phyloP scores from a whole-genome alignment of 2,888 invertebrate species.

The Habrosyne pyritoides region DNA sequence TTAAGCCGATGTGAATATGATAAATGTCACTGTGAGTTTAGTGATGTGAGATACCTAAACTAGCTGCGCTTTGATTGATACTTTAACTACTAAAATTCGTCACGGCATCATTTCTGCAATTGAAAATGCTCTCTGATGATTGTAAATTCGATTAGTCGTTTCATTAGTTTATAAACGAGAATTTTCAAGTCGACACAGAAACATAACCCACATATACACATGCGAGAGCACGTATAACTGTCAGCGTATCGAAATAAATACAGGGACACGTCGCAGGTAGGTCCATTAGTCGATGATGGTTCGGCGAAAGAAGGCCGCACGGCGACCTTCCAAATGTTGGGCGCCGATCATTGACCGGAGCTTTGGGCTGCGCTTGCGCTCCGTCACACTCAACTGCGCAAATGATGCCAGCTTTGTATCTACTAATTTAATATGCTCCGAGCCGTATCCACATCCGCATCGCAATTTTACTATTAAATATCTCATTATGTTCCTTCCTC shows the following conservation, averaged over 20 bases:
- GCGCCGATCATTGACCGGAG: conserved; percentile 73
- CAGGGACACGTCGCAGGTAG: conserved; percentile 64
- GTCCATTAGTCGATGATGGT: conserved; percentile 57
- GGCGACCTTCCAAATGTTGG: conserved; percentile 78
- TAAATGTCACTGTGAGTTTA: conserved; percentile 71
- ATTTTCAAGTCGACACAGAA: conserved; percentile 72
- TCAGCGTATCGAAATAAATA: conserved; percentile 75
- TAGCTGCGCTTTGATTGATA: conserved; percentile 39
- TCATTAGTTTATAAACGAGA: conserved; percentile 60
- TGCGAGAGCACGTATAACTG: conserved; percentile 79
- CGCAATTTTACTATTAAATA: conserved; percentile 34
- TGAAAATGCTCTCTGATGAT: conserved; percentile 48
- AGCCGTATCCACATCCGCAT: conserved; percentile 35
- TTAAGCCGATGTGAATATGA: conserved; percentile 67
- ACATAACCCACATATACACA: conserved; percentile 76
- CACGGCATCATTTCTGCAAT: conserved; percentile 55
- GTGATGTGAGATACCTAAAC: conserved; percentile 44
- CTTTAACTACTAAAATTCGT: conserved; percentile 42
- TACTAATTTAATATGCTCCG: background rate
- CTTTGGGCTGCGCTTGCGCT: conserved; percentile 44
- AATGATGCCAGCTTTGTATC: conserved; percentile 30
- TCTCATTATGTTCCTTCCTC: background rate
- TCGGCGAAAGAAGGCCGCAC: conserved; percentile 78
- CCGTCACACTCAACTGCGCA: conserved; percentile 51
- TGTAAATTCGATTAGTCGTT: conserved; percentile 61